These are phyloP conservation scores for Chloroclysta siterata DNA, from an alignment of 2,888 invertebrate genomes.

Conservation along the genomic window DNA sequence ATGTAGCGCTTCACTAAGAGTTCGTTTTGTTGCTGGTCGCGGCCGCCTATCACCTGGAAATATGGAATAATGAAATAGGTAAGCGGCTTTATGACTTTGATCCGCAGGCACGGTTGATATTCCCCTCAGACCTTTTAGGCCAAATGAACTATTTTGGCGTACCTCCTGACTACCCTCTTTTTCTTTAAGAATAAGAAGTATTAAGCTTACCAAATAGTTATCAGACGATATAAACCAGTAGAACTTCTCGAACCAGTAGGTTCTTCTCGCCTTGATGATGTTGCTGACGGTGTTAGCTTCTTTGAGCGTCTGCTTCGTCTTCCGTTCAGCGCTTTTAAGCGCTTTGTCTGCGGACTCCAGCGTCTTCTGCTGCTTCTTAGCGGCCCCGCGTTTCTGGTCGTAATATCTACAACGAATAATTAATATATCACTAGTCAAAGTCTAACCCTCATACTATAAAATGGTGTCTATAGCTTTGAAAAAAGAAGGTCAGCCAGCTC, in stretches of 20 bases:
- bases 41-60: constrained; percentile 93
- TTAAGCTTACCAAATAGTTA: constrained; percentile 88
- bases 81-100: too few relatives aligned
- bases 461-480: too few relatives aligned
- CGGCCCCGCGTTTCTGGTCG: constrained; percentile 94
- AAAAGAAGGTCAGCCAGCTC: too few relatives aligned
- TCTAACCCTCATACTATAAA: too few relatives aligned
- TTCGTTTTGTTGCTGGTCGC: constrained; percentile 99
- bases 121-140: too few relatives aligned
- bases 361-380: constrained; percentile 98
- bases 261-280: constrained; percentile 96
- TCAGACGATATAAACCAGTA: constrained; percentile 99
- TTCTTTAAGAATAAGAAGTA: too few relatives aligned
- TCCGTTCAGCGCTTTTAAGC: constrained; percentile 97
- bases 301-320: constrained; percentile 96
- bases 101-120: too few relatives aligned
- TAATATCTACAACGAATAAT: too few relatives aligned
- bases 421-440: too few relatives aligned
- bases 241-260: constrained; percentile 99
- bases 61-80: background rate
- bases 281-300: constrained; percentile 96
- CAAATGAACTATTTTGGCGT: too few relatives aligned
- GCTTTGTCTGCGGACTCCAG: constrained; percentile 97
- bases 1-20: constrained; percentile 97
- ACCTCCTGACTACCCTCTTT: too few relatives aligned